Conservation (phyloP, 2,113 vertebrate genomes). For the Sebastes fasciatus region DNA sequence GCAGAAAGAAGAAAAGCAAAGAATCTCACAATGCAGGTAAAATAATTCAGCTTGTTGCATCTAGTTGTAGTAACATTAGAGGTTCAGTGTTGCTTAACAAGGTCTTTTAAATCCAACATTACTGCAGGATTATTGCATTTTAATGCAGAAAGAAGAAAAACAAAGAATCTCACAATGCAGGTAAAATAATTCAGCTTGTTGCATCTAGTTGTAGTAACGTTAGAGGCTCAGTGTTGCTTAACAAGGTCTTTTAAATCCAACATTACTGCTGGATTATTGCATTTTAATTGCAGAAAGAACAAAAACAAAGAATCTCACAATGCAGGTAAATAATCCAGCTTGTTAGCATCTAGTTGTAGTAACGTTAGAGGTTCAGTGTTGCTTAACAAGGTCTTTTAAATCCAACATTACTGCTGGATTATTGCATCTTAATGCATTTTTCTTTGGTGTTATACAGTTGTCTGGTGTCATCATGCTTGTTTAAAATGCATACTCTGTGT, state of each 20-base stretch:
- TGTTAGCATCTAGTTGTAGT: slow-evolving; percentile 51
- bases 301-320: slow-evolving; percentile 99
- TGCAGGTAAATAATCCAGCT: slow-evolving; percentile 87
- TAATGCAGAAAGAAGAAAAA: slow-evolving; percentile 93
- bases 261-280: background rate
- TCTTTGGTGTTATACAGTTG: background rate
- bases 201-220: slow-evolving; percentile 33
- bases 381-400: background rate
- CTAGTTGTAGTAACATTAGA: background rate
- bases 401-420: background rate
- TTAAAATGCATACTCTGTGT: background rate
- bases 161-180: slow-evolving; percentile 98
- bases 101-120: background rate
- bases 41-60: slow-evolving; percentile 60
- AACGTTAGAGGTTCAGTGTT: background rate
- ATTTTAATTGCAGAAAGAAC: slow-evolving; percentile 86
- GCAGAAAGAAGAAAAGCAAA: slow-evolving; percentile 96
- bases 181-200: slow-evolving; percentile 77
- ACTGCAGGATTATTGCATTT: background rate
- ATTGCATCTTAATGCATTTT: background rate
- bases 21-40: slow-evolving; percentile 99
- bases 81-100: background rate
- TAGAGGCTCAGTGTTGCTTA: background rate
- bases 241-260: background rate
- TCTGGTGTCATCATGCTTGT: background rate